Conservation (phyloP, 2,797 vertebrate species). For the Mus spretus region DNA sequence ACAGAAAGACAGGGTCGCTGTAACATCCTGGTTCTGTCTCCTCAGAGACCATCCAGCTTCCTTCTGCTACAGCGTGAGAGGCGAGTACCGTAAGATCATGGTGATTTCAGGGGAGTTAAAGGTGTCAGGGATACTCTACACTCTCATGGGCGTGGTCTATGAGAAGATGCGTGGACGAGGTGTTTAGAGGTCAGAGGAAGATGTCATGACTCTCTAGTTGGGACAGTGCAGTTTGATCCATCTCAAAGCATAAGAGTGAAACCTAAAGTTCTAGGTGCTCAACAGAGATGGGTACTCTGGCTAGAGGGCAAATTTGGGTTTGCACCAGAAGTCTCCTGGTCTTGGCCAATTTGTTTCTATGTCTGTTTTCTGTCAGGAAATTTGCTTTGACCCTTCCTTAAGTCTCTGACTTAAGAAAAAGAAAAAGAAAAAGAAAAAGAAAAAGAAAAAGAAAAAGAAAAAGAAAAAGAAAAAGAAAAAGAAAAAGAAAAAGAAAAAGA, state of each 20-base stretch:
- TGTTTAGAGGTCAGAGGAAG: background rate
- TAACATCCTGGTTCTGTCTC: background rate
- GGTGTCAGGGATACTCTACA: background rate
- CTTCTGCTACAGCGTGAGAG: background rate
- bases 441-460: too few relatives aligned
- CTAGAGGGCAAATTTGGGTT: background rate
- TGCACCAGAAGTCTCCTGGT: background rate
- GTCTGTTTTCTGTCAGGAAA: background rate
- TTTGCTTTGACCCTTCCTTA: background rate
- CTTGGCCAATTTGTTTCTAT: background rate
- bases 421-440: too few relatives aligned
- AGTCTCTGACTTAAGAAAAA: constrained; percentile 18
- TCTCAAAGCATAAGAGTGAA: background rate
- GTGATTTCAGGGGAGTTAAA: background rate
- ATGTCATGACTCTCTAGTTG: too few relatives aligned
- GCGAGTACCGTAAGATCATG: background rate
- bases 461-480: background rate
- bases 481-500: too few relatives aligned
- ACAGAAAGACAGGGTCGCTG: background rate
- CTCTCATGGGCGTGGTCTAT: background rate
- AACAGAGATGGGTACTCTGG: background rate
- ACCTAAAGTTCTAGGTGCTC: background rate
- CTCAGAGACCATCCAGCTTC: background rate
- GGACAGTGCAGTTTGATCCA: background rate
- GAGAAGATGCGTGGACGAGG: background rate